Base-by-base conservation (phyloP, 2,797 vertebrate species). In the Channallabes apus region DNA sequence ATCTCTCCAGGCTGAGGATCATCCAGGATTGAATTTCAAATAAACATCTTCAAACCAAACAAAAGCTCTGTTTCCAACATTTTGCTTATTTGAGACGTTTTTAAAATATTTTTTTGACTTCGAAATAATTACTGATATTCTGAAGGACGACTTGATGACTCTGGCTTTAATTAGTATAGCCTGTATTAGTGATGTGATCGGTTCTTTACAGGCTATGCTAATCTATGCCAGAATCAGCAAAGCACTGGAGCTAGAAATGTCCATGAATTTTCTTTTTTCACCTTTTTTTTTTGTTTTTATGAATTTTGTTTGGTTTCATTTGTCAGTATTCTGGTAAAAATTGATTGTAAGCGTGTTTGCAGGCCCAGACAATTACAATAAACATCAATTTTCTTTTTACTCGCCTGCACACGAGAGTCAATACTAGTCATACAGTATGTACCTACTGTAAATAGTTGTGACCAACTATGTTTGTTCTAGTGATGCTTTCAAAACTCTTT, bases 171-270 rank as follows among this genome's bases (percentile, higher is more conserved):
- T 92, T 92, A 92, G 92, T 92, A 92, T 92, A 96, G 95, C 95
- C 95, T 92, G 92, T 92, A 91, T 92, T 91, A 92, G 92, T 92
- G 91, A 91, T 95, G 85, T 94, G 92, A 95, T 90, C 91, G 91
- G 93, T 96, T 96, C 95, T 96, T 96, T 96, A 96, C 95, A 96
- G 95, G 95, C 95, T 96, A 96, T 96, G 95, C 95, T 96, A 96
- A 96, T 96, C 94, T 95, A 94, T 94, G 94, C 95, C 95, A 96
- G 95, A 96, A 95, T 95, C 93, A 96, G 90, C 90, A 91, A 91
- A 90, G 89, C 90, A 87, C 77, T n/a, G 77, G 77, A 79, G 35
- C 77, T 35, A 41, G 59, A 79, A n/a, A 22, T 46, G 77, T 62
- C 59, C 24, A 6, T 41, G 35, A 78, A 61, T 14, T 22, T 29